Evolutionary conservation across 2,797 vertebrate genomes (phyloP).

Genomic region (Amblyopsis hoosieri): DNA sequence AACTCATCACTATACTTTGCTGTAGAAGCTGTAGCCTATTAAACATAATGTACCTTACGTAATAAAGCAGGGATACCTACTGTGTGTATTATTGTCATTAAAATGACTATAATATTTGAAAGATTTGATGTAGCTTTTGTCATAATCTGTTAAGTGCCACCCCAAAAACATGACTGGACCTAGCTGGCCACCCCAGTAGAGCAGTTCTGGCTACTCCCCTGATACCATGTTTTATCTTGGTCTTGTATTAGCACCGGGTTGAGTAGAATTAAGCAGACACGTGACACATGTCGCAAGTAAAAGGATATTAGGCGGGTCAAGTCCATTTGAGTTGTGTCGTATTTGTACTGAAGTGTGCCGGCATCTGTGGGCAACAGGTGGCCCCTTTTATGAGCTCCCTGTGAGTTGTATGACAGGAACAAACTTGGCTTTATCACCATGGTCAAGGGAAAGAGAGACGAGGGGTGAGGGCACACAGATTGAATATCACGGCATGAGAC

Average conservation of each 20-base stretch:
- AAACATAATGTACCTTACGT: too few species aligned
- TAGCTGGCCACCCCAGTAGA: too few species aligned
- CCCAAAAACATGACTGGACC: too few species aligned
- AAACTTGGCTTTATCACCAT: conserved; percentile 40
- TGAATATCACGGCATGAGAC: conserved; percentile 31
- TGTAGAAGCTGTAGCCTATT: too few species aligned
- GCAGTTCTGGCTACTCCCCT: too few species aligned
- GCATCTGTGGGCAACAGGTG: conserved; percentile 71
- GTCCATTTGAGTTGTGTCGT: conserved; percentile 43
- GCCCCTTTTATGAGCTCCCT: conserved; percentile 51
- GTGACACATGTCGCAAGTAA: conserved; percentile 49
- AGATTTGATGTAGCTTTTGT: too few species aligned
- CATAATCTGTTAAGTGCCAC: too few species aligned
- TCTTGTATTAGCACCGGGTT: conserved; percentile 41
- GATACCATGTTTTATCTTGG: conserved; percentile 17
- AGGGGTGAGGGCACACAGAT: conserved; percentile 12
- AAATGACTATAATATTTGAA: too few species aligned
- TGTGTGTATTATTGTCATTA: too few species aligned
- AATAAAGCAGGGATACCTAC: too few species aligned
- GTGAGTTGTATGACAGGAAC: conserved; percentile 50
- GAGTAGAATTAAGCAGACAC: conserved; percentile 54
- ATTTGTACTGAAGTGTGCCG: conserved; percentile 63
- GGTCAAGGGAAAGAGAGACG: conserved; percentile 30
- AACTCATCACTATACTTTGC: too few species aligned
- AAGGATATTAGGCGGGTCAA: conserved; percentile 43